A percentile compares a stretch with the other conserved stretches of the same genome.
These are phyloP conservation scores for Epinephelus fuscoguttatus DNA, from an alignment of 2,113 vertebrate species.

Conservation along the genomic window DNA sequence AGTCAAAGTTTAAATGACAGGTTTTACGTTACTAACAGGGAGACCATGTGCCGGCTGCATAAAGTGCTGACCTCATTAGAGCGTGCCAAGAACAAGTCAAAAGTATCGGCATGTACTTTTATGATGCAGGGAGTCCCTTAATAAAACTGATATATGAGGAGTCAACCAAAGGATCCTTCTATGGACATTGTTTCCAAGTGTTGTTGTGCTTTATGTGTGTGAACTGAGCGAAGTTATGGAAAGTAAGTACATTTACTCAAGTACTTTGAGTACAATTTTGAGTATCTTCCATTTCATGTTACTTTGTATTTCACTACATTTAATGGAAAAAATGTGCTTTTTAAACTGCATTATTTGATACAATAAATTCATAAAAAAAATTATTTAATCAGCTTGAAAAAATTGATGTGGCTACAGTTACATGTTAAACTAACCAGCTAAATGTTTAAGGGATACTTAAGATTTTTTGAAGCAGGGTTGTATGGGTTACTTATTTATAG, in stretches of 20 bases:
- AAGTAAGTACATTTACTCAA: not conserved
- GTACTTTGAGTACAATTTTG: not conserved
- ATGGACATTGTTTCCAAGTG: not conserved
- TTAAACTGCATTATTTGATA: no score
- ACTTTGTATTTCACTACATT: no score
- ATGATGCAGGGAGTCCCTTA: not conserved
- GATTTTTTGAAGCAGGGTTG: no score
- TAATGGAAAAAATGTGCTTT: no score
- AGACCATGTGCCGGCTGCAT: slow-evolving; percentile 17
- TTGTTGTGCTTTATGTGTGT: not conserved
- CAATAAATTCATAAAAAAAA: no score
- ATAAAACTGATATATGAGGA: slow-evolving; percentile 22
- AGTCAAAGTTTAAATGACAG: slow-evolving; percentile 66
- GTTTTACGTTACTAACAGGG: slow-evolving; percentile 49
- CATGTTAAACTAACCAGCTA: no score
- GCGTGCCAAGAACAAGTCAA: slow-evolving; percentile 45
- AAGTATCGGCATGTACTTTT: slow-evolving; percentile 24
- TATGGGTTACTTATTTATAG: no score
- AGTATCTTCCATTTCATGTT: not conserved
- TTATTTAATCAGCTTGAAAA: no score
- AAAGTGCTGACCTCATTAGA: slow-evolving; percentile 21
- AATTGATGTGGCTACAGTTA: no score
- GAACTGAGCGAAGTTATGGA: not conserved
- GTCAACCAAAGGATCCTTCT: slow-evolving; percentile 4
- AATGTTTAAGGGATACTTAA: no score